Conservation (phyloP, 1,140 invertebrate species). For the Parasteatoda tepidariorum region DNA sequence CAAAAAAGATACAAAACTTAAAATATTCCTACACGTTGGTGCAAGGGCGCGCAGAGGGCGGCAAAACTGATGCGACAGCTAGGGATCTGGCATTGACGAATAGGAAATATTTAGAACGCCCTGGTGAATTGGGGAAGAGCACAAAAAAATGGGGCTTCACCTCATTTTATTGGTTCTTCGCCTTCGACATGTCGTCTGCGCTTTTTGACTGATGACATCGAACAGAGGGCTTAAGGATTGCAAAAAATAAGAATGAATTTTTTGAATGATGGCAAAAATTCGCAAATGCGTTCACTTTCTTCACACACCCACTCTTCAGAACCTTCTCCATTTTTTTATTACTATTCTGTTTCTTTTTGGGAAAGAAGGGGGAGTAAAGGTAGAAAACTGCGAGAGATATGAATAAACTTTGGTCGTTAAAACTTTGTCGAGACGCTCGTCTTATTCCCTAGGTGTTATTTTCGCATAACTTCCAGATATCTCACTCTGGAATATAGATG, state of each 20-base stretch:
- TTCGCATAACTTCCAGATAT: constrained; percentile 54
- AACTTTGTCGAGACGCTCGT: constrained; percentile 38
- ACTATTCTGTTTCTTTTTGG: constrained; percentile 24
- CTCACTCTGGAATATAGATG: background rate
- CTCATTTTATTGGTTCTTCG: constrained; percentile 41
- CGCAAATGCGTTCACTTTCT: constrained; percentile 45
- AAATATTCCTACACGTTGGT: background rate
- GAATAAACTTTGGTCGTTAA: constrained; percentile 61
- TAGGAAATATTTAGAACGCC: constrained; percentile 61
- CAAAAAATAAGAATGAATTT: constrained; percentile 18
- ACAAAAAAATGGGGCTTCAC: constrained; percentile 29
- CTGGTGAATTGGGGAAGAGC: constrained; percentile 47
- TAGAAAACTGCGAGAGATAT: constrained; percentile 40
- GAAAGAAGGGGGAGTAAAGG: background rate
- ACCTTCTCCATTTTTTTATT: background rate
- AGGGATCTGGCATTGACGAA: constrained; percentile 56
- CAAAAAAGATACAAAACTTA: background rate
- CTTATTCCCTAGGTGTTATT: constrained; percentile 55
- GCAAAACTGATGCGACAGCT: constrained; percentile 38
- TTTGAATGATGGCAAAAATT: constrained; percentile 60
- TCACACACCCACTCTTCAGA: background rate
- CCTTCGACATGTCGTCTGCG: constrained; percentile 58
- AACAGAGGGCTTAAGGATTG: constrained; percentile 17
- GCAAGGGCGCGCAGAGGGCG: background rate
- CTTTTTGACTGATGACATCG: constrained; percentile 56